Base-by-base conservation (phyloP, 2,888 invertebrate genomes). In the Anagyrus pseudococci region DNA sequence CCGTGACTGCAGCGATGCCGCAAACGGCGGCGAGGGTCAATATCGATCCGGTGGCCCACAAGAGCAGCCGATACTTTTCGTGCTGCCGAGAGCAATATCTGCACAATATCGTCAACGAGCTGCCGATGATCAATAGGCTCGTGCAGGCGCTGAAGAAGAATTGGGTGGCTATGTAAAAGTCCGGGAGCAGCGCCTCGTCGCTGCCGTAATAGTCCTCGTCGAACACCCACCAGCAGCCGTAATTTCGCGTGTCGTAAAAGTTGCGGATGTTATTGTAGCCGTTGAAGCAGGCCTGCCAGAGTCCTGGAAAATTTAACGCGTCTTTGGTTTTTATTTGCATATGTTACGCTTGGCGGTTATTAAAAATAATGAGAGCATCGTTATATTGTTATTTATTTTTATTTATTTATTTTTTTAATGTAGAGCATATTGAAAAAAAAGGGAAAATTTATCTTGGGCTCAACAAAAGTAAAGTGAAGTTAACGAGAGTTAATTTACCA, bases 221-320 rank as follows among this genome's bases (percentile, higher is more conserved):
- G 76, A 96, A 96, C 65, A 98, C 92, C 96, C 96, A 98, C 93
- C 95, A 95, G 77, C 98, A 98, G 0, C 94, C 94, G n/a, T 84
- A 86, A 73, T 94, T 94, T 56, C 85, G 84, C 6, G 88, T 89
- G 74, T 96, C 94, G 82, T 96, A 97, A 80, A 89, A 87, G 69
- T 91, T 89, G 71, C 91, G 90, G 4, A 92, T 88, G 78, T 97
- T 96, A 81, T 91, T 89, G 77, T 95, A 96, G 46, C 91, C 86
- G 72, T 89, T 86, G 73, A 98, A 94, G 78, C 98, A 98, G 3
- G 95, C 94, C 81, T 95, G 92, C 98, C 98, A 98, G 37, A 98
- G n/a, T n/a, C n/a, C n/a, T n/a, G n/a, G n/a, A n/a, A n/a, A n/a
- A n/a, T n/a, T n/a, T n/a, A n/a, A n/a, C n/a, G n/a, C n/a, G n/a